phyloP scores from a whole-genome alignment of 2,888 invertebrate species.

The Aleiodes alternator region DNA sequence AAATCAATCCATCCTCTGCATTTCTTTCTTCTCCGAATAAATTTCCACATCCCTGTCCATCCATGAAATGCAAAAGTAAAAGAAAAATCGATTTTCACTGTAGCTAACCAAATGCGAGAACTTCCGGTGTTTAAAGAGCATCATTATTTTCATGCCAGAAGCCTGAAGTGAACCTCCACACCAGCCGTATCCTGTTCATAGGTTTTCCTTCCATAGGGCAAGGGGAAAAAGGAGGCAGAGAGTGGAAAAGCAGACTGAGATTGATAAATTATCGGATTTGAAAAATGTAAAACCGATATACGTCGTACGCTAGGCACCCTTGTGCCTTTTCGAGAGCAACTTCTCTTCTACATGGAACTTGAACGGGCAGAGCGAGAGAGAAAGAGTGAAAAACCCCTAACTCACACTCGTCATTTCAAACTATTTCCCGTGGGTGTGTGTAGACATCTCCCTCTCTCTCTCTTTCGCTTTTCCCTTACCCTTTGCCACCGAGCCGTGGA shows the following conservation, averaged over 20 bases:
- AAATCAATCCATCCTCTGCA: too few relatives aligned
- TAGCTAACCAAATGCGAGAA: conserved; percentile 59
- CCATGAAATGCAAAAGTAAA: conserved; percentile 51
- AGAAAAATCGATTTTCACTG: conserved; percentile 66
- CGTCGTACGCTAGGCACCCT: conserved; percentile 29
- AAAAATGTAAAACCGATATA: conserved; percentile 72
- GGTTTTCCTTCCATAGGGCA: conserved; percentile 40
- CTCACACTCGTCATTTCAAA: conserved; percentile 22
- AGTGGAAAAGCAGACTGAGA: conserved; percentile 59
- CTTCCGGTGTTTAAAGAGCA: conserved; percentile 69
- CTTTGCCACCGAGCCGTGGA: conserved; percentile 54
- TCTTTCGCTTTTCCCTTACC: conserved; percentile 14
- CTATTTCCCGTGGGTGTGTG: conserved; percentile 5
- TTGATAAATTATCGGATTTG: conserved; percentile 72
- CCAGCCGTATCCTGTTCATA: conserved; percentile 47
- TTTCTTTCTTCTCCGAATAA: too few relatives aligned
- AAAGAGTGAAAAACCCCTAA: conserved; percentile 35
- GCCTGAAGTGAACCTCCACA: conserved; percentile 21
- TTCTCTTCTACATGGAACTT: conserved; percentile 39
- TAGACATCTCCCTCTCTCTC: conserved; percentile 28
- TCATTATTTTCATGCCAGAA: conserved; percentile 69
- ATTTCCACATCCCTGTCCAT: too few relatives aligned
- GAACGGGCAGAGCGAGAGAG: conserved; percentile 41
- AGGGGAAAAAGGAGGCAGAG: conserved; percentile 39
- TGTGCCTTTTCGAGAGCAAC: conserved; percentile 44